Conservation (phyloP, 2,113 vertebrate genomes). For the Thomomys bottae region DNA sequence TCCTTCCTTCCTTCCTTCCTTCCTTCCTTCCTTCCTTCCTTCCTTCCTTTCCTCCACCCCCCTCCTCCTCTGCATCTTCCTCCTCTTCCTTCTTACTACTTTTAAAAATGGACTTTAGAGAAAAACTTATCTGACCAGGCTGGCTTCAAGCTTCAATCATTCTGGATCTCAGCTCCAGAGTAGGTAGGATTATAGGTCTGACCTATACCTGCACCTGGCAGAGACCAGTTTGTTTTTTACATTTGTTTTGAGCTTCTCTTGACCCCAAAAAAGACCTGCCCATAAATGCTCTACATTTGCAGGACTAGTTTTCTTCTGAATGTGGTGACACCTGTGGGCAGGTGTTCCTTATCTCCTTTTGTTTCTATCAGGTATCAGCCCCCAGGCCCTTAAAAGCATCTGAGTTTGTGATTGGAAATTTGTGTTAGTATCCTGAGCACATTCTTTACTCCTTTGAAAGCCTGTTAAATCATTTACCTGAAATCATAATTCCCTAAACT, state of each 20-base stretch:
- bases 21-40: too few species aligned
- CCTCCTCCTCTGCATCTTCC: too few species aligned
- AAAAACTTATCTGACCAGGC: too few species aligned
- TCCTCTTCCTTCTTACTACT: too few species aligned
- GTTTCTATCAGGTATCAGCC: background rate
- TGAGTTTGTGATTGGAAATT: slow-evolving; percentile 4
- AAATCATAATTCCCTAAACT: slow-evolving; percentile 16
- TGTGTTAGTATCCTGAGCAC: background rate
- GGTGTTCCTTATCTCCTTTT: background rate
- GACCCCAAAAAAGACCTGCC: background rate
- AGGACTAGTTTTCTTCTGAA: background rate
- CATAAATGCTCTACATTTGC: background rate
- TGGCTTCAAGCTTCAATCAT: too few species aligned
- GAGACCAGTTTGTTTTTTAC: too few species aligned
- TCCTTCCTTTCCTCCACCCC: too few species aligned
- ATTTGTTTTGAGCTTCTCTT: background rate
- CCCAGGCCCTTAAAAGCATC: background rate
- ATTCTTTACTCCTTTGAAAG: slow-evolving; percentile 33
- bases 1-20: too few species aligned
- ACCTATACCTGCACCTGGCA: too few species aligned
- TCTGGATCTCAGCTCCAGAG: too few species aligned
- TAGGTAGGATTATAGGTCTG: too few species aligned
- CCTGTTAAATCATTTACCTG: background rate
- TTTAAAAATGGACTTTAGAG: too few species aligned
- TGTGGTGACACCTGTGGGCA: background rate